Evolutionary conservation across 2,797 vertebrate genomes (phyloP), one percentile per base, ranked within the genome.

Genomic region (Hipposideros larvatus): DNA sequence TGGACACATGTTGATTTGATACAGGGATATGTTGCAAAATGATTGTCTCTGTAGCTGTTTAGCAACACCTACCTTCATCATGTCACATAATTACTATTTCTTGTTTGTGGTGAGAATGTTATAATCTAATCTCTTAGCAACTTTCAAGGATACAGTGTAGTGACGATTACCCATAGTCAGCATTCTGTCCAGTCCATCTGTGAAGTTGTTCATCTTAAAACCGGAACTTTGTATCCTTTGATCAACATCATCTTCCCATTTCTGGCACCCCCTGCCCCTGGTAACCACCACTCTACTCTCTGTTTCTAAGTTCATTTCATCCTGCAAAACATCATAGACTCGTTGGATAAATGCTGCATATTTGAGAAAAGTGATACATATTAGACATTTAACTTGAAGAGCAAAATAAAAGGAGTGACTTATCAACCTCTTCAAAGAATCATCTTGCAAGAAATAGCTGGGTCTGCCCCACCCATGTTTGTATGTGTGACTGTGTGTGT

Each of bases 21-120:
- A 16, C 31, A 14, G 2, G 14, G 65, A 4, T 10, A 3, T 24
- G 1, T 68, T 21, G 11, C 31, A 57, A 26, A 1, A 3, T 3
- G 28, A 15, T 26, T 1, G 2, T 18, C 7, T 1, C 24, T 1
- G 0, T 1, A 7, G 0, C 5, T 43, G 48, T 1, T 43, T 10
- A 2, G 19, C 15, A 4, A n/a, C 48, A 51, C 13, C 48, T 2
- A 24, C 7, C 21, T 22, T 31, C 0, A 0, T 28, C 37, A 0
- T 0, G 15, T 24, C 2, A 1, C 7, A 7, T 0, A 5, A 1
- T 55, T 14, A 28, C 34, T 1, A 0, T 37, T 46, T 28, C 16
- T 37, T 37, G 34, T 9, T 4, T 5, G 71, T 31, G 48, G 2
- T 26, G 8, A 31, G 37, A 63, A 11, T 14, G 7, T 4, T 26